These are phyloP conservation scores for Pomatorhinus ruficollis DNA, from an alignment of 2,113 vertebrate genomes.

Conservation along the genomic window DNA sequence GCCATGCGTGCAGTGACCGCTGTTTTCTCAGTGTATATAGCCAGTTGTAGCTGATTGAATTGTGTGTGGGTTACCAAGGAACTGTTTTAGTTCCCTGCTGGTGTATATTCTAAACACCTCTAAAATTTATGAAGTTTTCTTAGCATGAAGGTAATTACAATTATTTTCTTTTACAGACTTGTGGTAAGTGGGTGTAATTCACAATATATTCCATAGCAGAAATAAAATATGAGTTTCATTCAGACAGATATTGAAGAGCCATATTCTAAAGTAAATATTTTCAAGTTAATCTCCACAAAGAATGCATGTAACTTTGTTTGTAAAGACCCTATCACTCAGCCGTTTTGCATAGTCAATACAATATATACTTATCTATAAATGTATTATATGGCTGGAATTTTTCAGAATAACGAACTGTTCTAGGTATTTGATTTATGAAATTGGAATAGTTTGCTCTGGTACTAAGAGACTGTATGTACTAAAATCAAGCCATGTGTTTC, in stretches of 20 bases:
- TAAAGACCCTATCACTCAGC: neutral
- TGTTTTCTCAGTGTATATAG: neutral
- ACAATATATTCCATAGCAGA: neutral
- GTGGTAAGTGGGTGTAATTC: neutral
- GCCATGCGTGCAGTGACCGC: neutral
- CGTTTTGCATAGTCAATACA: neutral
- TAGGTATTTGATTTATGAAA: neutral
- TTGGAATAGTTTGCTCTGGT: neutral
- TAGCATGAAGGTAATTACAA: neutral
- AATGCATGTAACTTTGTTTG: neutral
- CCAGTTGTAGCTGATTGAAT: neutral
- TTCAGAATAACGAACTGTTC: neutral
- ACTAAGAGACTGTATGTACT: neutral
- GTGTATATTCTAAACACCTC: neutral
- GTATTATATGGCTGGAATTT: neutral
- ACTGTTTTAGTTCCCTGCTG: neutral
- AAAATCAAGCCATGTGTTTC: neutral
- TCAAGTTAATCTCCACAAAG: neutral
- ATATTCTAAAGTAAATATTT: neutral
- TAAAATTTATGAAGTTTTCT: neutral
- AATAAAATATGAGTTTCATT: neutral
- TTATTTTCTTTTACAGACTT: neutral
- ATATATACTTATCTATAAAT: neutral
- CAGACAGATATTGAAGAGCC: neutral
- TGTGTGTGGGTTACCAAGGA: neutral